phyloP scores from a whole-genome alignment of 2,797 vertebrate species.

The Helicolenus hilgendorfi region DNA sequence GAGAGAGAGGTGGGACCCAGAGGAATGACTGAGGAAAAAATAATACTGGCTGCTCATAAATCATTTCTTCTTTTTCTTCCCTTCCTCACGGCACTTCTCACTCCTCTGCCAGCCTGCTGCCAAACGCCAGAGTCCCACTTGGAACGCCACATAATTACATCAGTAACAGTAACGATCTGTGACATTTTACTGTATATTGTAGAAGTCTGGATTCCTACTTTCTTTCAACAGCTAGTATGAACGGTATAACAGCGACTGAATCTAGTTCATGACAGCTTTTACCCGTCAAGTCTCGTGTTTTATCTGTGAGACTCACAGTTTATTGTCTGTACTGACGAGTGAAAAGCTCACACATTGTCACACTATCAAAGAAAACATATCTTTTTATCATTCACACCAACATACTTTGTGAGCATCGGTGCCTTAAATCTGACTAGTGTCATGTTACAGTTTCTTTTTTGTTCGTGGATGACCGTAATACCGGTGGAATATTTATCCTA shows the following conservation, averaged over 20 bases:
- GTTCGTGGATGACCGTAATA: background rate
- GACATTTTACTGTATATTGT: constrained; percentile 45
- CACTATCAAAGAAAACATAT: background rate
- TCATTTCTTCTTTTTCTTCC: constrained; percentile 30
- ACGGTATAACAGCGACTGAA: background rate
- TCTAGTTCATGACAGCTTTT: background rate
- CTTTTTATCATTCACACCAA: background rate
- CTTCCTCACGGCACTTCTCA: constrained; percentile 29
- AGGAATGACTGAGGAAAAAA: constrained; percentile 54
- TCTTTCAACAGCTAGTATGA: background rate
- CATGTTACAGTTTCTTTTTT: background rate
- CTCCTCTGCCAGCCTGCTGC: constrained; percentile 36
- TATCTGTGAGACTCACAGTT: background rate
- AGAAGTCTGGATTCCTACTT: constrained; percentile 52
- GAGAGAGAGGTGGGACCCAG: background rate
- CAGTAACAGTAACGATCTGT: constrained; percentile 49
- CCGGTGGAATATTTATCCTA: constrained; percentile 31
- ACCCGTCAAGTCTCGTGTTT: background rate
- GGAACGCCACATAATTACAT: constrained; percentile 54
- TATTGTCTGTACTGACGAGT: background rate
- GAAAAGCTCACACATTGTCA: background rate
- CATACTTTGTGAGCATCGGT: background rate
- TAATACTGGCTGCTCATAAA: constrained; percentile 58
- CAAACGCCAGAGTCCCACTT: constrained; percentile 59
- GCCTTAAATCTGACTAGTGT: background rate